Base-by-base conservation (phyloP, 64 coral and sea anemone species). In the Cladopsammia gracilis region DNA sequence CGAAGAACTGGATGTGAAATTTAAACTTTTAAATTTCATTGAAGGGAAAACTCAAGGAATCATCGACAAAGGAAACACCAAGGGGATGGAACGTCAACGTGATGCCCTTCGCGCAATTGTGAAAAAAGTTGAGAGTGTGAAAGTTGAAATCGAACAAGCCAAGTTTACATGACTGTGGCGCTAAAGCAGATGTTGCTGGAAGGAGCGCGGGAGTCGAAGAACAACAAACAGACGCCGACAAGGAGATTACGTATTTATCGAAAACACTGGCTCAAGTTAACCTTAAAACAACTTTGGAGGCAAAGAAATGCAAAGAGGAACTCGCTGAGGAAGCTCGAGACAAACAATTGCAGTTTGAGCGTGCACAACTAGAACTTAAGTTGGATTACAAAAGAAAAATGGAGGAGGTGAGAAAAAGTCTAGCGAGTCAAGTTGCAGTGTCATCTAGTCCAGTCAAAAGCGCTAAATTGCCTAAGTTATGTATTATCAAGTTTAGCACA, bases 301-400 rank as follows among this genome's bases (percentile, higher is more conserved):
- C 64, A 19, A 70, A 70, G 69, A 72, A 69, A 86, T 53, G 69
- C 64, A 64, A 71, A 71, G 83, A 86, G 47, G 83, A 86, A 25
- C 83, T 70, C 64, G 69, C 25, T 64, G 83, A 68, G 64, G 12
- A 64, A 43, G 50, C 70, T 70, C 83, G 83, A 53, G 66, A 86
- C 25, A 71, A 86, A 86, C 64, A 86, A 70, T 16, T 86, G 64
- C 64, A 86, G 51, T 71, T 86, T 53, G 83, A 86, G 52, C 76
- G 52, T 34, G 76, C 53, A 86, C 83, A 86, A 51, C 64, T 86
- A 56, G 69, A 86, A 51, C 69, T 53, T 15, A 68, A 86, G 9
- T 8, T 49, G 75, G 48, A 48, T 50, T 86, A 68, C 68, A 48
- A 60, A 61, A 80, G 56, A 48, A 86, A 86, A 61, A 86, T 71